A percentile compares a stretch with the other conserved stretches of the same genome.
Conservation (phyloP, 2,888 invertebrate genomes). For the Noctua fimbriata region DNA sequence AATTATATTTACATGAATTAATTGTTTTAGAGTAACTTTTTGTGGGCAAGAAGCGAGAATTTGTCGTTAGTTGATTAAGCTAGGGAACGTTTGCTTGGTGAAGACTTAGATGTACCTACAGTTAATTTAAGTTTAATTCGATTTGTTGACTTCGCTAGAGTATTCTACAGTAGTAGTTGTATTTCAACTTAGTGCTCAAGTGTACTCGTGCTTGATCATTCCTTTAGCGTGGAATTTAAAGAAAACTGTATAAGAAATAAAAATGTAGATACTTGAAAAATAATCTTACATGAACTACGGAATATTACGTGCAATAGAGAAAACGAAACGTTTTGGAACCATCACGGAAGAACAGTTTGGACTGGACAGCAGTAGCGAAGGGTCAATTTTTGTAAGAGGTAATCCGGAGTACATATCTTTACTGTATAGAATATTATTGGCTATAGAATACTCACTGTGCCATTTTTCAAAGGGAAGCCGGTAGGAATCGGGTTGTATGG, state of each 20-base stretch:
- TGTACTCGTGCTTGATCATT: not conserved
- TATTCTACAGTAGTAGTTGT: not conserved
- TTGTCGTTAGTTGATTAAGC: constrained; percentile 18
- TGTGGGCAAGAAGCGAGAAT: constrained; percentile 18
- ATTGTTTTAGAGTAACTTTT: constrained; percentile 47
- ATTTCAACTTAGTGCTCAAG: not conserved
- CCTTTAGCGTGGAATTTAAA: not conserved
- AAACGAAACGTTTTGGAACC: no score
- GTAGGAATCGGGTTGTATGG: no score
- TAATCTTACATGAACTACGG: no score
- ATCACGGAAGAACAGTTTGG: no score
- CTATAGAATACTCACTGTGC: no score
- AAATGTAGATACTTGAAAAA: no score
- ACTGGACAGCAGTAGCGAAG: no score
- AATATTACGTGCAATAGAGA: no score
- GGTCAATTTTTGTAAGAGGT: no score
- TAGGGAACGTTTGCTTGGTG: not conserved
- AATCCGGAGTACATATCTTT: no score
- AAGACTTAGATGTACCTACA: not conserved
- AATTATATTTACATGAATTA: constrained; percentile 53
- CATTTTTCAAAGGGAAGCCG: no score
- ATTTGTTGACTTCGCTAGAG: not conserved
- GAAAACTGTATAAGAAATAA: not conserved
- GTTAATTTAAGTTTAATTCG: constrained; percentile 28
- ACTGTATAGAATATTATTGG: no score